Evolutionary conservation across 2,797 vertebrate species (phyloP).

Genomic region (Coilia nasus): DNA sequence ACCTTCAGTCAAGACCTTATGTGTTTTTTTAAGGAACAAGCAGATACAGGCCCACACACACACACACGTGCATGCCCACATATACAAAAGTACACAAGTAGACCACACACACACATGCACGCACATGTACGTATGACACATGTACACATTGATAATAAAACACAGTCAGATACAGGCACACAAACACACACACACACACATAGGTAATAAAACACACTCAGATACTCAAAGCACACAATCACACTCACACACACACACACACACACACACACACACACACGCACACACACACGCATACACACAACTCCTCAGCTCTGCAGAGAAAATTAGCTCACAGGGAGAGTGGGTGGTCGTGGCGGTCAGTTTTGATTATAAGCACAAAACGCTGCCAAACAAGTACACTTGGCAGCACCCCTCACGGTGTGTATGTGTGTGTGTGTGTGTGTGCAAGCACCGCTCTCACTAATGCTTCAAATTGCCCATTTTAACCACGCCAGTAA

Average conservation of each 20-base stretch:
- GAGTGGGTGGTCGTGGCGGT: neutral
- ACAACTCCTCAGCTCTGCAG: neutral
- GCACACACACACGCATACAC: neutral
- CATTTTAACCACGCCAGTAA: neutral
- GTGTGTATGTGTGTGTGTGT: neutral
- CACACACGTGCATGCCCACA: too few species aligned
- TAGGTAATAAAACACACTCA: too few species aligned
- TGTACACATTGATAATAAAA: too few species aligned
- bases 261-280: neutral
- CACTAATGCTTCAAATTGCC: neutral
- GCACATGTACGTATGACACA: too few species aligned
- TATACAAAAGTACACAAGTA: too few species aligned
- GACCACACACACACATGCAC: too few species aligned
- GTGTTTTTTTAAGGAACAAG: too few species aligned
- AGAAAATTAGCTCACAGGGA: neutral
- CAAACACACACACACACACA: neutral
- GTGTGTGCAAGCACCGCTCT: neutral
- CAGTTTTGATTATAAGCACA: conserved; percentile 17
- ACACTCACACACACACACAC: neutral
- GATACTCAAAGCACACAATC: neutral
- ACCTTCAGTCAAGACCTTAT: too few species aligned
- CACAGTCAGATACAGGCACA: neutral
- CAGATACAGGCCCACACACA: too few species aligned
- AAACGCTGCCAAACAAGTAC: neutral
- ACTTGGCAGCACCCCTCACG: too few species aligned